Base-by-base conservation (phyloP, 2,113 vertebrate species). In the Xyrauchen texanus region DNA sequence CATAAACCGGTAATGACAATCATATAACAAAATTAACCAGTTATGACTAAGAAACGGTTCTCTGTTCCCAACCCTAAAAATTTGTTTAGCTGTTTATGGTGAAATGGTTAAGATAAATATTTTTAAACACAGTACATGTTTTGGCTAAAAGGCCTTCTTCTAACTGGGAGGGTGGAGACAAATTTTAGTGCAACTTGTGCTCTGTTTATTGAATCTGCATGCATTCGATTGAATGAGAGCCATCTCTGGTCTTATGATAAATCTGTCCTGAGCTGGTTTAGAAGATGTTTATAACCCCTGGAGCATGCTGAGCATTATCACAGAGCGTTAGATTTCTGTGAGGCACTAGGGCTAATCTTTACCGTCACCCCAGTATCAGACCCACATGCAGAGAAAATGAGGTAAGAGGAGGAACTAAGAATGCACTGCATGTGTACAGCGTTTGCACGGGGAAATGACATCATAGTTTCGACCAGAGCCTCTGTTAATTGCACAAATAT, bases 381-480 rank as follows among this genome's bases (percentile, higher is more conserved):
- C 47, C 83, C 76, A 70, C 80, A 13, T 47, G 63, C n/a, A 76
- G 62, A 76, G 86, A 83, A 74, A 82, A 79, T 42, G 47, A 53
- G 11, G 81, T 81, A 79, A 61, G 76, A 83, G 76, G 78, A 85
- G 81, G 80, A 85, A 82, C 85, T 79, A 75, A 83, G 34, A 85
- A 79, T 82, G 60, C 77, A 68, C 42, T 85, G 80, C 89, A 90
- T 89, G 82, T 84, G 86, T 83, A 80, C 47, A 63, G 12, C 12
- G 16, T 61, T 12, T 16, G 11, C 45, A 75, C 21, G 7, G 47
- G 47, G 16, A 11, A n/a, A 65, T 58, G 47, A 51, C 52, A 55
- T 79, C 77, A 79, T 16, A 7, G 21, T 34, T 21, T 16, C 55
- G 64, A 15, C 10, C 42, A 57, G 6, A 63, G 46, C 16, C 51